A percentile compares a stretch with the other conserved stretches of the same genome.
Conservation (phyloP, 2,888 invertebrate genomes). For the Odontocolon sp. region DNA sequence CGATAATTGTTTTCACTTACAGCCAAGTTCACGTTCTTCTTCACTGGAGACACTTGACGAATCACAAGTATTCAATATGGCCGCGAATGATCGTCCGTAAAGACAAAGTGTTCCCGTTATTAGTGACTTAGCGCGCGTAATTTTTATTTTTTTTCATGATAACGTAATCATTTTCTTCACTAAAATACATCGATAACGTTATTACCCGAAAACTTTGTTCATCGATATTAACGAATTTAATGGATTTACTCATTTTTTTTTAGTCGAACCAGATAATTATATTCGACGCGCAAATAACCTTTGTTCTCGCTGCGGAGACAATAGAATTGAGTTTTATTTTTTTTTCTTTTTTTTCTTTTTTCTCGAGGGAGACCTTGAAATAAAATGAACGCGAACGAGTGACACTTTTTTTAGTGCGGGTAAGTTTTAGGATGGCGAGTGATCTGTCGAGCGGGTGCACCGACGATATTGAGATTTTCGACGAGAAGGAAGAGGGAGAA, state of each 20-base stretch:
- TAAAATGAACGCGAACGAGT: not conserved
- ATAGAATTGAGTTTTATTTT: not conserved
- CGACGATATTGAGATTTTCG: conserved; percentile 71
- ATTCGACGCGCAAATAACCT: conserved; percentile 15
- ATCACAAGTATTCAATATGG: conserved; percentile 47
- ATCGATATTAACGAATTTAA: not conserved
- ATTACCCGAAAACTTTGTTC: not conserved
- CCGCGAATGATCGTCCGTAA: conserved; percentile 34
- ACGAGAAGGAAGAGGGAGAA: conserved; percentile 78
- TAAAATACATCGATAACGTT: not conserved
- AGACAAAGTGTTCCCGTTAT: conserved; percentile 3
- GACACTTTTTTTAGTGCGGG: not conserved
- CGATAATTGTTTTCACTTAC: too few species aligned
- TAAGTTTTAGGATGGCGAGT: conserved; percentile 73
- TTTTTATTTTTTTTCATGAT: not conserved
- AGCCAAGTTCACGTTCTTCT: too few species aligned
- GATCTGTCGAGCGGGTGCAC: conserved; percentile 76
- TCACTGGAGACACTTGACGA: not conserved
- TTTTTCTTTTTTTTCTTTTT: not conserved
- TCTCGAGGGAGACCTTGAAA: conserved; percentile 9
- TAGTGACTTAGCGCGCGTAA: conserved; percentile 45
- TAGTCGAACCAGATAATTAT: not conserved
- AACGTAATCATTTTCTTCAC: not conserved
- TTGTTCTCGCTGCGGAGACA: conserved; percentile 7
- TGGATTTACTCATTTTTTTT: not conserved